These are phyloP conservation scores for Lithophane socia DNA, from an alignment of 2,888 invertebrate species.

Conservation along the genomic window DNA sequence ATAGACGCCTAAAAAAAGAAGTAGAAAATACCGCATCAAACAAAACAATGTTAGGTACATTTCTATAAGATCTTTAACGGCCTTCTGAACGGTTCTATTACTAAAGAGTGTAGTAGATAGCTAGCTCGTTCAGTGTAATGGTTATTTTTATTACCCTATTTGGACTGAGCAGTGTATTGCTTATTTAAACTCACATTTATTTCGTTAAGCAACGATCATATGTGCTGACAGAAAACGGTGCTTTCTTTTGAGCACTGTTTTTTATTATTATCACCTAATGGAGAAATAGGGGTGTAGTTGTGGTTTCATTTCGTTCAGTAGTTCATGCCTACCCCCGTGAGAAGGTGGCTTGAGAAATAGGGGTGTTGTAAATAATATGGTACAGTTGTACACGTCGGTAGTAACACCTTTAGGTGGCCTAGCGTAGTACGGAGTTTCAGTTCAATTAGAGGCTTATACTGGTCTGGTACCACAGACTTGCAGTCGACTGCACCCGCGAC, in stretches of 20 bases:
- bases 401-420: background rate
- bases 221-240: constrained; percentile 11
- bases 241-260: background rate
- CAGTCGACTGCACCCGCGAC: background rate
- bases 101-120: constrained; percentile 28
- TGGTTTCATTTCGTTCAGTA: too few species aligned
- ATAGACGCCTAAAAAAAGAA: constrained; percentile 2
- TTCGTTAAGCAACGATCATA: constrained; percentile 17
- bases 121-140: constrained; percentile 39
- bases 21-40: background rate
- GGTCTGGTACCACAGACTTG: background rate
- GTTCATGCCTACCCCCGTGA: too few species aligned
- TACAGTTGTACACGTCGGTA: background rate
- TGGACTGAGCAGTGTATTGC: constrained; percentile 26
- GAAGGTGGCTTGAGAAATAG: too few species aligned
- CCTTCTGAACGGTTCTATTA: constrained; percentile 34
- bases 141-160: constrained; percentile 57
- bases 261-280: background rate
- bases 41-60: constrained; percentile 23
- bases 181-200: constrained; percentile 41
- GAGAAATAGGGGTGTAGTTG: background rate
- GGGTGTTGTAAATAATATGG: background rate
- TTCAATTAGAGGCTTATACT: background rate
- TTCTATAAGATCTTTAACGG: constrained; percentile 37
- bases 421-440: background rate